Evolutionary conservation across 2,113 vertebrate genomes (phyloP).

Genomic region (Willisornis vidua): DNA sequence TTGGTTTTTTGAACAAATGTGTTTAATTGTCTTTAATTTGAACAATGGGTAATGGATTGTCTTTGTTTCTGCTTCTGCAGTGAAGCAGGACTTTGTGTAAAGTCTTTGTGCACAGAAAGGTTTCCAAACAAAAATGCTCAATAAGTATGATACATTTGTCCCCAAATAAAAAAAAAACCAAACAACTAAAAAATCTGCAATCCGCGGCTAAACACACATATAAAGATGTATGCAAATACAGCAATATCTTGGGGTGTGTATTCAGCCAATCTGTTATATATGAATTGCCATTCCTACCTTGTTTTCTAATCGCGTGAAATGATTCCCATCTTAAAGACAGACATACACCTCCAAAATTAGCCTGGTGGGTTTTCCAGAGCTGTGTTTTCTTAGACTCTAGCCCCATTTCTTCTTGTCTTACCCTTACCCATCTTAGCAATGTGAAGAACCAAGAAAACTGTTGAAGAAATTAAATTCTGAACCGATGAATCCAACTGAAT

Average conservation of each 20-base stretch:
- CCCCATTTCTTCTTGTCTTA: neutral
- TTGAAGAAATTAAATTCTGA: neutral
- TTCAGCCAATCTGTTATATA: neutral
- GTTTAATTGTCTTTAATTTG: neutral
- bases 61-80: neutral
- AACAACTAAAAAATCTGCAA: neutral
- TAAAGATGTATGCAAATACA: neutral
- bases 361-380: neutral
- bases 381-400: neutral
- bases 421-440: neutral
- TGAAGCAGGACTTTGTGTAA: neutral
- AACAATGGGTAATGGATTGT: neutral
- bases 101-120: neutral
- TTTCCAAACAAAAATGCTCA: neutral
- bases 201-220: neutral
- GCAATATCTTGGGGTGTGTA: fast-evolving
- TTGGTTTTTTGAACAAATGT: neutral
- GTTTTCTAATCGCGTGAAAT: neutral
- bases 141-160: neutral
- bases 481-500: neutral
- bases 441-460: neutral
- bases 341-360: neutral
- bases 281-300: neutral
- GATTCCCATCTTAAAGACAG: neutral
- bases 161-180: neutral